Base-by-base conservation (phyloP, 2,797 vertebrate species). In the Menidia menidia region DNA sequence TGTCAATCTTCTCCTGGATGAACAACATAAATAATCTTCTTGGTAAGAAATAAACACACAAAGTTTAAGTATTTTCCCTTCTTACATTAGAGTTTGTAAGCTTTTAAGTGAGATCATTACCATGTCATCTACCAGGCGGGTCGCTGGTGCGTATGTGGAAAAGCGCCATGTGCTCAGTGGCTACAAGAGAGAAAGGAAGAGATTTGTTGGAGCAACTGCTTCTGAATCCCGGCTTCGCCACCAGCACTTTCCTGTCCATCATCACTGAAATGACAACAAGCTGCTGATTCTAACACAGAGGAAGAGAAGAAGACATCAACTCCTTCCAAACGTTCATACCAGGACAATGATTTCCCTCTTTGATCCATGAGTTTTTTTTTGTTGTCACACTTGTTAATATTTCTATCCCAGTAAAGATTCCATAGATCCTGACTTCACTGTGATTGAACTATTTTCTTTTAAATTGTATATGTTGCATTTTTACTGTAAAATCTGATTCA, bases 1-100 rank as follows among this genome's bases (percentile, higher is more conserved):
- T 97, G n/a, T 32, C 69, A 11, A n/a, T 74, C 45, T 62, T 97
- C 73, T 63, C 71, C 44, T 64, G 42, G 87, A 86, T 97, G 84
- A 50, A 8, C 0, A 62, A 25, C 12, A 5, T 80, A 39, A 87
- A 96, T 79, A 66, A 1, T 12, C 0, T 81, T 1, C 85, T 95
- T 76, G 94, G 96, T 97, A 92, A 1, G 87, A 2, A 42, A 48
- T 13, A 48, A 52, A 35, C 39, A 44, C 32, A 51, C 19, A 56
- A 62, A 78, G 39, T 31, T 53, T 18, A 15, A 25, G 11, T 13
- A 39, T 25, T 42, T 52, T 63, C 63, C 0, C 4, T 39, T 6
- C 3, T 50, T 53, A 15, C 25, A 9, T 44, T 6, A 19, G 32
- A 9, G n/a, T 18, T 2, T 1, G 2, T 11, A 9, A 70, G 41